These are phyloP conservation scores for Ctenopoma kingsleyae DNA, from an alignment of 2,797 vertebrate genomes.

Conservation along the genomic window DNA sequence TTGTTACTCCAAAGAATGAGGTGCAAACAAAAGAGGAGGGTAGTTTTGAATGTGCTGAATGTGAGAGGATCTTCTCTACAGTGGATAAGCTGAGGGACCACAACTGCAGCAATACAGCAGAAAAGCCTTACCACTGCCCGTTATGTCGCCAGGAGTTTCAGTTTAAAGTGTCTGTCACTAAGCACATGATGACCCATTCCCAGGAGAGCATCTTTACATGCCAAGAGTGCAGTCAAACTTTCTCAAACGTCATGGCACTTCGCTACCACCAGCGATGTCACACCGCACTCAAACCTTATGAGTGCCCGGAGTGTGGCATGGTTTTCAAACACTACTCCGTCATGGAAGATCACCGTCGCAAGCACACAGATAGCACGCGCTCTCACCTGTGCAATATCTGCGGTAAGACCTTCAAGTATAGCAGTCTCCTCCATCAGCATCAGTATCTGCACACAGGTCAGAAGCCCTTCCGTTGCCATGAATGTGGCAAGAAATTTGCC, in stretches of 20 bases:
- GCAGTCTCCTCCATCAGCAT: constrained; percentile 87
- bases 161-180: constrained; percentile 81
- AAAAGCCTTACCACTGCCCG: constrained; percentile 86
- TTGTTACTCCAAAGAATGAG: constrained; percentile 57
- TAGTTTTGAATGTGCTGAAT: constrained; percentile 77
- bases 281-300: constrained; percentile 83
- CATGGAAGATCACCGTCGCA: constrained; percentile 87
- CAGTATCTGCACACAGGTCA: constrained; percentile 87
- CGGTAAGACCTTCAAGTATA: constrained; percentile 84
- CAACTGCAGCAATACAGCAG: constrained; percentile 72
- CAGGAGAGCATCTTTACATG: constrained; percentile 78
- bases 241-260: constrained; percentile 69
- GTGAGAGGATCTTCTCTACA: constrained; percentile 71
- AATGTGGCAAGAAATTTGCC: constrained; percentile 85
- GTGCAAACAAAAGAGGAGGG: constrained; percentile 27
- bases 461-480: constrained; percentile 85
- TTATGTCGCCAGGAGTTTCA: constrained; percentile 87
- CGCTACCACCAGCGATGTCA: constrained; percentile 85
- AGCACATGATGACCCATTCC: constrained; percentile 86
- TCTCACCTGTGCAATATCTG: constrained; percentile 83
- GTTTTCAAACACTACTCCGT: constrained; percentile 85
- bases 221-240: constrained; percentile 84
- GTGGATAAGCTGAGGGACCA: constrained; percentile 77
- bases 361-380: constrained; percentile 70
- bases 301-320: constrained; percentile 86